Percentiles rank a stretch among this genome's conserved stretches.
phyloP scores from a whole-genome alignment of 2,113 vertebrate species.

The Pachypanchax playfairii region DNA sequence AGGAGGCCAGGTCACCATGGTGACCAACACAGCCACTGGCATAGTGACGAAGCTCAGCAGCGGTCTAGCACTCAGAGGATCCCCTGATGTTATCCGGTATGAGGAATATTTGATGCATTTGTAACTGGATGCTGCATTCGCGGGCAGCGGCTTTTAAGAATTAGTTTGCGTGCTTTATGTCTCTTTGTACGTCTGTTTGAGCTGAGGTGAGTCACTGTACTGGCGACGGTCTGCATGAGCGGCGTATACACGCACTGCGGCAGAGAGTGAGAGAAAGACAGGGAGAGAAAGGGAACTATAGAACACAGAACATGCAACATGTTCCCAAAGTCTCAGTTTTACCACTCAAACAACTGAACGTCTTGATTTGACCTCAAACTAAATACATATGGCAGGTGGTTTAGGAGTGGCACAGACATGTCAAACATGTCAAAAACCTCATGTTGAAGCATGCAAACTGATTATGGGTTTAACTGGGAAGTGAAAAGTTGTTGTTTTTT shows the following conservation, averaged over 20 bases:
- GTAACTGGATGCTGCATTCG: slow-evolving; percentile 62
- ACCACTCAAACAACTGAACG: neutral
- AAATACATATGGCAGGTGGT: neutral
- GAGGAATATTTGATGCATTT: slow-evolving; percentile 70
- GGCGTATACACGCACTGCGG: slow-evolving; percentile 64
- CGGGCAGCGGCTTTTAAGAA: slow-evolving; percentile 18
- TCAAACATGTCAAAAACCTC: neutral
- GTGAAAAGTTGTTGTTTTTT: no score
- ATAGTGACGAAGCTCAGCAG: slow-evolving; percentile 54
- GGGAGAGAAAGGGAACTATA: slow-evolving; percentile 11
- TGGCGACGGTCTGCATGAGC: slow-evolving; percentile 48
- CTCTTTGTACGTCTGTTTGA: slow-evolving; percentile 32
- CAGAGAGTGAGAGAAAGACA: slow-evolving; percentile 53
- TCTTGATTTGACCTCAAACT: neutral
- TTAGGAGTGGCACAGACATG: slow-evolving; percentile 29
- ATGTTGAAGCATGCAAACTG: slow-evolving; percentile 17
- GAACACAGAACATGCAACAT: neutral
- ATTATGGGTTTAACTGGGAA: neutral
- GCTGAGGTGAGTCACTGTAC: slow-evolving; percentile 71
- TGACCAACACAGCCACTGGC: slow-evolving; percentile 39
- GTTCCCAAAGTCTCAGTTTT: neutral
- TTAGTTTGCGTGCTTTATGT: slow-evolving; percentile 14
- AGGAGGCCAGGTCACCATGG: slow-evolving; percentile 63
- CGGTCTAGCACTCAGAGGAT: slow-evolving; percentile 42
- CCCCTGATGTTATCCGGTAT: slow-evolving; percentile 62